Percentiles rank a stretch among this genome's conserved stretches.
These are phyloP conservation scores for Syndactyla subalaris DNA, from an alignment of 2,797 vertebrate genomes.

Conservation along the genomic window DNA sequence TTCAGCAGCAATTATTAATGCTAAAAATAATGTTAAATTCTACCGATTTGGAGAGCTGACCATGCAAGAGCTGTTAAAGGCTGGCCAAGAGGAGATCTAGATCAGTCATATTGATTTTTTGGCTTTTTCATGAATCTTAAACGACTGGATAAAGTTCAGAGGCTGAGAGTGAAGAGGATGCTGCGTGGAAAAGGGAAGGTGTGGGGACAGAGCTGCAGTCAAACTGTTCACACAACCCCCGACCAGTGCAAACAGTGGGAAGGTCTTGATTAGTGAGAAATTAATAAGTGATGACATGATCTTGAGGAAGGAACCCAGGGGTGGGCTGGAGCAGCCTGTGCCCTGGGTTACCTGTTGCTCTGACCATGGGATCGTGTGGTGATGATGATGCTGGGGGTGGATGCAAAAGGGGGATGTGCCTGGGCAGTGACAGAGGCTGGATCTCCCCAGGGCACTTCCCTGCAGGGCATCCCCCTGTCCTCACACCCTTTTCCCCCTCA, in stretches of 20 bases:
- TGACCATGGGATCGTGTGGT: accelerated
- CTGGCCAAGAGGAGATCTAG: background rate
- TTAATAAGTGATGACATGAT: accelerated
- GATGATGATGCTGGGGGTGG: background rate
- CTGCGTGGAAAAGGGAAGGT: background rate
- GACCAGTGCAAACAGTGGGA: too few relatives aligned
- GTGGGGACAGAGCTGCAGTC: accelerated
- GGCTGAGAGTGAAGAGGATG: accelerated
- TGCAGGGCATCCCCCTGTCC: background rate
- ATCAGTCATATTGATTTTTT: background rate
- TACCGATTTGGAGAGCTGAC: background rate
- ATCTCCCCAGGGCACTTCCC: background rate
- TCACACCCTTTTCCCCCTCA: accelerated
- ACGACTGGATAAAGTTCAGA: background rate
- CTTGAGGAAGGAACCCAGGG: background rate
- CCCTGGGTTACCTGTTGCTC: accelerated
- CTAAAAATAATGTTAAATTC: background rate
- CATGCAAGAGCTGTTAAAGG: background rate
- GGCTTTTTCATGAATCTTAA: background rate
- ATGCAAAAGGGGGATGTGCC: too few relatives aligned
- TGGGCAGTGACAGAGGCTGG: background rate
- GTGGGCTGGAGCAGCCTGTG: background rate
- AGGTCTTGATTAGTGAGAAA: background rate
- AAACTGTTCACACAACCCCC: background rate
- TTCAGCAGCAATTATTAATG: background rate